Conservation (phyloP, 2,113 vertebrate genomes). For the Lasiurus borealis region DNA sequence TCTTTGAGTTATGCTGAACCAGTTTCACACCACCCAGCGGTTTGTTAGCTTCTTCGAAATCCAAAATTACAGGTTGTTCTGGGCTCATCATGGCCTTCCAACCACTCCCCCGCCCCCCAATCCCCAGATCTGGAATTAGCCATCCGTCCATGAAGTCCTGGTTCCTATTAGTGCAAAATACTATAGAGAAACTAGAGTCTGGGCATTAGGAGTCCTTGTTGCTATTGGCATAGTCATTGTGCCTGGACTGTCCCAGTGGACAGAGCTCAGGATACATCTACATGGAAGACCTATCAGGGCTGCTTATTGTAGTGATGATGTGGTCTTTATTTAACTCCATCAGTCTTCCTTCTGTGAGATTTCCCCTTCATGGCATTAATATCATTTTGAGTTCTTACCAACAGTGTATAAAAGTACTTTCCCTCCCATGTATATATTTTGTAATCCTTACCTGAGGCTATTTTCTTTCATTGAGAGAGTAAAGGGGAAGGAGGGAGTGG, state of each 20-base stretch:
- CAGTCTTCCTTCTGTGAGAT: conserved; percentile 5
- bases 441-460: too few species aligned
- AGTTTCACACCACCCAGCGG: neutral
- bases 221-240: neutral
- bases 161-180: neutral
- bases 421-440: too few species aligned
- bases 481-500: too few species aligned
- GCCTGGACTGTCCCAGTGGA: neutral
- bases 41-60: neutral
- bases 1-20: neutral
- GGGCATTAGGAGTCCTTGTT: neutral
- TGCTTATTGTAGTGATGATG: neutral
- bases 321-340: conserved; percentile 7
- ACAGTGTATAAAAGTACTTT: neutral
- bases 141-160: neutral
- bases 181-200: neutral
- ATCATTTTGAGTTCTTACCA: neutral
- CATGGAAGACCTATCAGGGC: neutral
- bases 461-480: too few species aligned
- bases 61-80: neutral
- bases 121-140: neutral
- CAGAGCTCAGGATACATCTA: neutral
- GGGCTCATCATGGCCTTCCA: neutral
- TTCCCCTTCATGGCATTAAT: neutral
- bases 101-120: neutral